Conservation (phyloP, 1,140 invertebrate species). For the Calephelis nemesis region DNA sequence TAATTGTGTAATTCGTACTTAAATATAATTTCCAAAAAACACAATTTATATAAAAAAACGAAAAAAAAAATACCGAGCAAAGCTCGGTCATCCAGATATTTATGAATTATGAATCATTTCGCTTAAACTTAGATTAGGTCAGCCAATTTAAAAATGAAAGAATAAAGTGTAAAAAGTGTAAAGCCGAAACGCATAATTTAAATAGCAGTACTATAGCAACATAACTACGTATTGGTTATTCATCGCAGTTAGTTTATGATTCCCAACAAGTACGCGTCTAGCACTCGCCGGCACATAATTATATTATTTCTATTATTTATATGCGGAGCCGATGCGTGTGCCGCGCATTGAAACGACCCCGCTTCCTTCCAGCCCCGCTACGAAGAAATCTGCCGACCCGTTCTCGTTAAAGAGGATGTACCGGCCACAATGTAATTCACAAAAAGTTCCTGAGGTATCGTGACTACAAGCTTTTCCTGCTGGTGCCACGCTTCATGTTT, state of each 20-base stretch:
- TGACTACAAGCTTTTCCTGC: constrained; percentile 54
- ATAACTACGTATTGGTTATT: constrained; percentile 51
- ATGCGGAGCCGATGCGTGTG: constrained; percentile 59
- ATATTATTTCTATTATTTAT: constrained; percentile 78
- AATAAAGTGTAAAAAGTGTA: too few relatives aligned
- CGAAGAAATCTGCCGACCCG: constrained; percentile 59
- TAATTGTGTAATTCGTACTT: too few relatives aligned
- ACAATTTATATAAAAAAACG: too few relatives aligned
- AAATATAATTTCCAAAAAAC: too few relatives aligned
- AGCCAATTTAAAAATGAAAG: too few relatives aligned
- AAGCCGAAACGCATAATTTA: too few relatives aligned
- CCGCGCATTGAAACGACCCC: constrained; percentile 54
- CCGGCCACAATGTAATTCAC: constrained; percentile 58
- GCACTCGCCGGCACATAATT: constrained; percentile 66
- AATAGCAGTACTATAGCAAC: too few relatives aligned
- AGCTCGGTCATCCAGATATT: too few relatives aligned
- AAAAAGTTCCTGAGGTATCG: constrained; percentile 61
- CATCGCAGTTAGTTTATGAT: constrained; percentile 53
- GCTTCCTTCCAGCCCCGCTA: constrained; percentile 60
- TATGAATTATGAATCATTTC: too few relatives aligned
- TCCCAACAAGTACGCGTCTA: constrained; percentile 53
- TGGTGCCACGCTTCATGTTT: constrained; percentile 51
- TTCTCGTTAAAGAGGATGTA: constrained; percentile 72
- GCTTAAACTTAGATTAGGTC: too few relatives aligned
- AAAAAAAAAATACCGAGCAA: too few relatives aligned